Base-by-base conservation (phyloP, 2,797 vertebrate species). In the Telmatherina bonti region DNA sequence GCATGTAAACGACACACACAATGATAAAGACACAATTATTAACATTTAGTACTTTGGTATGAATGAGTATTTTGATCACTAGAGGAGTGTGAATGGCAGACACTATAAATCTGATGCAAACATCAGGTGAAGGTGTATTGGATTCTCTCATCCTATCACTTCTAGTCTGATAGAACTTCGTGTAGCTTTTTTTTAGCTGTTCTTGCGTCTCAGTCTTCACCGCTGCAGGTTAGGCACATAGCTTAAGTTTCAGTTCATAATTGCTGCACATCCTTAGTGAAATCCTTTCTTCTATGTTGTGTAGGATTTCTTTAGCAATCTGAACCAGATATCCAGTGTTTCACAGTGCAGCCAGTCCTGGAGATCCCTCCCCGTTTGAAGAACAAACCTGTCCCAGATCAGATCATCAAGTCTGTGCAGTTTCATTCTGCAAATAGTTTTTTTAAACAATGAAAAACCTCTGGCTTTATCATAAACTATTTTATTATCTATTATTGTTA, bases 351-450 rank as follows among this genome's bases (percentile, higher is more conserved):
- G 49, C 97, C 98, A 0, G 96, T 99, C 68, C 92, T 99, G 18
- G 96, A 99, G 89, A 98, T 98, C 61, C 97, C 97, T 38, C 94
- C 95, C 0, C 94, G 93, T 58, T 94, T 99, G 89, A 97, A 96
- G 94, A 98, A 97, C 82, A 99, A 99, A 78, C 96, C 96, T 0
- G 97, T 99, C 11, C 97, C 97, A 6, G 98, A 99, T 89, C 98
- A 99, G 93, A 99, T 99, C 62, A 96, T 99, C 89, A 99, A 99
- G 98, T 99, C 89, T 94, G 96, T 86, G 43, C 52, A 3, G 1
- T 67, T 51, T 47, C 52, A 24, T 31, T 36, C 38, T 27, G 22
- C 16, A 49, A 20, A 29, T 8, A 59, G 6, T n/a, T 47, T n/a
- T 47, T 31, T 58, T 8, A 53, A 13, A 0, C 56, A 51, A 33